These are phyloP conservation scores for Belgica antarctica DNA, from an alignment of 2,888 invertebrate genomes.

Conservation along the genomic window DNA sequence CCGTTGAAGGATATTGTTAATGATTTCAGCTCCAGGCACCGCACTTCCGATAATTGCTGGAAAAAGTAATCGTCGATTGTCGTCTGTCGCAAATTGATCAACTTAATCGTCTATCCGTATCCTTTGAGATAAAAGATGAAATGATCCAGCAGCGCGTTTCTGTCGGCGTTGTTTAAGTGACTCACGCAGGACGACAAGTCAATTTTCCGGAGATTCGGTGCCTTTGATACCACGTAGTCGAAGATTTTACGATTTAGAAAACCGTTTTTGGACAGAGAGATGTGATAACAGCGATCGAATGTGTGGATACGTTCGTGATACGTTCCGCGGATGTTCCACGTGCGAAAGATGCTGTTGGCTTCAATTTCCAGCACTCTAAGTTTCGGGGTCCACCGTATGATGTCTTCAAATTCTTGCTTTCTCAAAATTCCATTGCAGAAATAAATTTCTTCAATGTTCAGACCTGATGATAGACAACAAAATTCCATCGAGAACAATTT, in stretches of 20 bases:
- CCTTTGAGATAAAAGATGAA: conserved; percentile 34
- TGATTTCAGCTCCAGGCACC: conserved; percentile 21
- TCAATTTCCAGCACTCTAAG: conserved; percentile 36
- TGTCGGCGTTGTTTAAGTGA: neutral
- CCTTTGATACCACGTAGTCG: conserved; percentile 26
- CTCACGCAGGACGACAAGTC: conserved; percentile 27
- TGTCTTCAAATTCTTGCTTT: conserved; percentile 37
- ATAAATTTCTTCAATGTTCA: conserved; percentile 38
- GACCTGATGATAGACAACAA: neutral
- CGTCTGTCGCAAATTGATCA: conserved; percentile 12
- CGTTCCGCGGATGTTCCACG: conserved; percentile 25
- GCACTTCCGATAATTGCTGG: conserved; percentile 30
- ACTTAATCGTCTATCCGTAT: conserved; percentile 30
- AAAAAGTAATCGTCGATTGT: conserved; percentile 31
- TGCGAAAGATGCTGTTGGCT: conserved; percentile 32
- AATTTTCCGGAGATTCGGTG: conserved; percentile 31
- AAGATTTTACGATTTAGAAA: conserved; percentile 38
- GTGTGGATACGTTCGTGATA: conserved; percentile 14
- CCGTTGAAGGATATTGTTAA: conserved; percentile 37
- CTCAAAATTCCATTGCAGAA: conserved; percentile 42
- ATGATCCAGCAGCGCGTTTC: conserved; percentile 27
- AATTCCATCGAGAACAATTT: neutral
- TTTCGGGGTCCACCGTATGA: conserved; percentile 34
- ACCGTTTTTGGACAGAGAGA: conserved; percentile 22
- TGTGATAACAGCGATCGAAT: conserved; percentile 34